phyloP scores from a whole-genome alignment of 2,113 vertebrate species.

The Amazona guildingii region DNA sequence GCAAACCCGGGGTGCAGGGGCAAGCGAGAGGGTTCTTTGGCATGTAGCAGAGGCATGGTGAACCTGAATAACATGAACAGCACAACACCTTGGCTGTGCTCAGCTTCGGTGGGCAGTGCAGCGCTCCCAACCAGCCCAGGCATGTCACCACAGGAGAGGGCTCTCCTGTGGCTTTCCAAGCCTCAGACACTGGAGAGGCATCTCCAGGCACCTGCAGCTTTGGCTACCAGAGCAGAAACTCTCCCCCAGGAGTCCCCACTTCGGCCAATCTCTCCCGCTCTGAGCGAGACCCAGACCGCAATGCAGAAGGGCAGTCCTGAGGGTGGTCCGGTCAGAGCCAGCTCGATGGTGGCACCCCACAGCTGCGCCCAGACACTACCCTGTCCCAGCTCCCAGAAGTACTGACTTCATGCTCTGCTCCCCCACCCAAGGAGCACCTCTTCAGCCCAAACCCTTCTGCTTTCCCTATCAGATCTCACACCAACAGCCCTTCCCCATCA shows the following conservation, averaged over 20 bases:
- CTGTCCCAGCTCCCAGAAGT: background rate
- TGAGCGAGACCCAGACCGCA: accelerated
- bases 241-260: accelerated
- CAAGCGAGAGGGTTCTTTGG: background rate
- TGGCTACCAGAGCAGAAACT: background rate
- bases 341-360: accelerated
- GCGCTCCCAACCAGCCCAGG: background rate
- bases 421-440: accelerated
- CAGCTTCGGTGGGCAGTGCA: accelerated
- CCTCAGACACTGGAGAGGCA: accelerated
- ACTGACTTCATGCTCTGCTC: background rate
- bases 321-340: background rate
- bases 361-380: background rate
- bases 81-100: background rate
- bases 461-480: background rate
- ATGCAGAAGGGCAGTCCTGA: background rate
- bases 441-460: accelerated
- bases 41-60: accelerated
- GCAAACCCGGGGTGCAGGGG: background rate
- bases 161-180: background rate
- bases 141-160: background rate
- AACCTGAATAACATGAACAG: accelerated
- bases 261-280: too few species aligned
- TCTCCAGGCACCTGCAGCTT: background rate
- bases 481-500: background rate